Evolutionary conservation across 92 coral and sea anemone genomes (phyloP).

Genomic region (Palythoa grandiflora): DNA sequence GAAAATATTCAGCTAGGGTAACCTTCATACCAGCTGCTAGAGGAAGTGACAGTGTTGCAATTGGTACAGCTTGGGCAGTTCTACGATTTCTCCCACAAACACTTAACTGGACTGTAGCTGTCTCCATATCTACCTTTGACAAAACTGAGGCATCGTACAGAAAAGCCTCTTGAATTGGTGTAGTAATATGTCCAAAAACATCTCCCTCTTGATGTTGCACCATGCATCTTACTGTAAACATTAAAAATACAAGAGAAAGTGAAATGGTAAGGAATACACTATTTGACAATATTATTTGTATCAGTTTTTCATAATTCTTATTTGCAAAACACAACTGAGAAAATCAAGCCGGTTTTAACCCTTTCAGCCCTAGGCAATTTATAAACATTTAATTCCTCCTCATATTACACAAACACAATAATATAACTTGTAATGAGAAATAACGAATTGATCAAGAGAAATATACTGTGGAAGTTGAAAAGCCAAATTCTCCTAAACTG

Average conservation of each 20-base stretch:
- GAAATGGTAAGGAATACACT: neutral
- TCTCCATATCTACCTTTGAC: slow-evolving; percentile 73
- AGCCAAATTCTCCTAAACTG: no score
- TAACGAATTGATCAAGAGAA: no score
- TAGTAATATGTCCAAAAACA: slow-evolving; percentile 71
- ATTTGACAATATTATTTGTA: no score
- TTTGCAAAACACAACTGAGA: no score
- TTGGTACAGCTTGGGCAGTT: slow-evolving; percentile 70
- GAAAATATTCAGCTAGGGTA: slow-evolving; percentile 63
- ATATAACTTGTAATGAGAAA: no score
- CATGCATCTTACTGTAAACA: slow-evolving; percentile 65
- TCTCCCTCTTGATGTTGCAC: slow-evolving; percentile 59
- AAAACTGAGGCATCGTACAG: slow-evolving; percentile 69
- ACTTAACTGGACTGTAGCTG: slow-evolving; percentile 62
- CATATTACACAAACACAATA: no score
- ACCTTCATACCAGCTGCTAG: slow-evolving; percentile 69
- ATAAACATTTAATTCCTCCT: no score
- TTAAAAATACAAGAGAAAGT: neutral
- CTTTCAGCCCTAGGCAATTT: no score
- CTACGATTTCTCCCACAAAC: slow-evolving; percentile 87
- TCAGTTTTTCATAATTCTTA: neutral
- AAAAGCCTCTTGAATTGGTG: slow-evolving; percentile 70
- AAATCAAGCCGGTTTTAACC: no score
- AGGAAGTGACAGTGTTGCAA: slow-evolving; percentile 79
- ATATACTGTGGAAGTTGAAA: no score